Percentiles rank a stretch among this genome's conserved stretches.
These are phyloP conservation scores for Thripadectes ignobilis DNA, from an alignment of 2,797 vertebrate species.

Conservation along the genomic window DNA sequence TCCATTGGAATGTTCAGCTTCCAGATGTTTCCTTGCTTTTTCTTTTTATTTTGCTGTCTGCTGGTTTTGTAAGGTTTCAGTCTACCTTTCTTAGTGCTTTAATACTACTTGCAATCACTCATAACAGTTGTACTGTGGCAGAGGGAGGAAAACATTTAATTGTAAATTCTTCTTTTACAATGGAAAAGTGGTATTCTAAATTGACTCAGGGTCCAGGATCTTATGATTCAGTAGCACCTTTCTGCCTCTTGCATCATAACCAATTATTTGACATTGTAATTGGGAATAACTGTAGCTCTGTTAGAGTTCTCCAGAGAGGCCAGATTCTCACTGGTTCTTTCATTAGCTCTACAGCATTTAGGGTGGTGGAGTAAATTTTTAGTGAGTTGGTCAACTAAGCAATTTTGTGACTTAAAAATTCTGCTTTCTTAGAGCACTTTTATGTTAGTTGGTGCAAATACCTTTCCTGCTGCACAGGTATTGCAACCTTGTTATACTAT, in stretches of 20 bases:
- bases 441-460: background rate
- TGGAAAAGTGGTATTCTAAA: background rate
- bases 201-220: background rate
- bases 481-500: background rate
- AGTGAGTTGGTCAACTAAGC: background rate
- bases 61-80: background rate
- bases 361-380: background rate
- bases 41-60: background rate
- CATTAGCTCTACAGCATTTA: background rate
- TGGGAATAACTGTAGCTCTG: background rate
- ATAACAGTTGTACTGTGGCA: background rate
- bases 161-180: background rate
- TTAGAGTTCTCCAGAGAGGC: slow-evolving; percentile 4
- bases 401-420: background rate
- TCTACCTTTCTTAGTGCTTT: background rate
- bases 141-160: background rate
- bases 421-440: background rate
- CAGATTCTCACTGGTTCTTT: background rate
- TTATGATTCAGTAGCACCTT: background rate
- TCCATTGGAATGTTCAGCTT: background rate
- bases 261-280: background rate
- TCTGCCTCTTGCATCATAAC: slow-evolving; percentile 43
- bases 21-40: background rate
- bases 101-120: background rate
- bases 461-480: background rate